A percentile compares a stretch with the other conserved stretches of the same genome.
Conservation (phyloP, 2,797 vertebrate species). For the Anniella stebbinsi region DNA sequence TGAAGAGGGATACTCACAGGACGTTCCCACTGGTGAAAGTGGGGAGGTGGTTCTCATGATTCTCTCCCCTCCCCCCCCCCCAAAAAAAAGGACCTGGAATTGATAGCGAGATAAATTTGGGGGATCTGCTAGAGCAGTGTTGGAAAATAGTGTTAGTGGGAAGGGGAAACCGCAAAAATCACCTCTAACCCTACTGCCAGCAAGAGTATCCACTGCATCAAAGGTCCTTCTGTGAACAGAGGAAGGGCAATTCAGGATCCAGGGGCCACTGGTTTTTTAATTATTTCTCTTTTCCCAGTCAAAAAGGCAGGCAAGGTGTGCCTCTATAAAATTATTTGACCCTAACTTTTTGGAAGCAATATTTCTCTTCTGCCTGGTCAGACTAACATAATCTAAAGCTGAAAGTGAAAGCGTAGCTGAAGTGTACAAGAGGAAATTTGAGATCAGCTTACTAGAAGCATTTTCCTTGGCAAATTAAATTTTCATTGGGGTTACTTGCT, state of each 20-base stretch:
- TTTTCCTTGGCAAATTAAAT: constrained; percentile 46
- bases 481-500: constrained; percentile 31
- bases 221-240: not conserved
- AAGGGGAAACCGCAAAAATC: not conserved
- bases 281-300: not conserved
- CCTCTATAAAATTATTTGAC: constrained; percentile 49
- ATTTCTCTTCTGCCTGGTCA: constrained; percentile 58
- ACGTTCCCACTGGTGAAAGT: not conserved
- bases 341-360: constrained; percentile 61
- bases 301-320: not conserved
- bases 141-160: too few relatives aligned
- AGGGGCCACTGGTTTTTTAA: not conserved
- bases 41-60: not conserved
- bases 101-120: not conserved
- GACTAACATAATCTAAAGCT: constrained; percentile 55
- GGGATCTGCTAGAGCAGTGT: not conserved
- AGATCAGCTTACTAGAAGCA: constrained; percentile 34
- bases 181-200: not conserved
- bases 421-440: constrained; percentile 58
- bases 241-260: not conserved
- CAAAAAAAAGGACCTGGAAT: not conserved
- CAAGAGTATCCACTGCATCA: not conserved
- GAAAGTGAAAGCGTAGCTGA: constrained; percentile 34
- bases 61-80: too few relatives aligned
- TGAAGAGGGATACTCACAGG: not conserved